Evolutionary conservation across 2,888 invertebrate genomes (phyloP), one percentile per base, ranked within the genome.

Genomic region (Amphimallon solstitiale): DNA sequence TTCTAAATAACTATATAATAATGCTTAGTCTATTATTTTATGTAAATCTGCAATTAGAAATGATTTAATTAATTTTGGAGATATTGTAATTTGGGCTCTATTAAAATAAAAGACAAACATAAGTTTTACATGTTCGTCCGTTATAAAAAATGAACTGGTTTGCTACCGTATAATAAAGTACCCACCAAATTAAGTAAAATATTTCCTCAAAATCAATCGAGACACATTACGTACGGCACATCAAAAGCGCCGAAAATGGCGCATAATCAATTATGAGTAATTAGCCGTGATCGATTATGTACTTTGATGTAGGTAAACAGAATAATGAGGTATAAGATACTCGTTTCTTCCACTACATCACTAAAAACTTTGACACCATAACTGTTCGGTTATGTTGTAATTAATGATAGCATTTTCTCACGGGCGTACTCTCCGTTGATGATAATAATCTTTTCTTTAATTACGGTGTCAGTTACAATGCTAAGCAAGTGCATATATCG

Each of bases 201-300:
- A 29, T 35, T 29, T 51, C 10, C 35, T 35, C 9, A 35, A 51
- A 35, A 34, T 15, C 15, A 51, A 10, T n/a, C 14, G 15, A 35
- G 17, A 17, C 15, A 35, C 35, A 35, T 51, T 17, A 35, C 15
- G 17, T 17, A 9, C 10, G 51, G n/a, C 17, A 51, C 35, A 51
- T 51, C 51, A 51, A 51, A 29, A 51, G 51, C 35, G 12, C 15
- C 51, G 51, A 46, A 46, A n/a, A 19, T 19, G 2, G 17, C 19
- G 21, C 34, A 51, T 35, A 51, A 29, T 35, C 51, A 35, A 51
- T 51, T 51, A 35, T 51, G 35, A 51, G 51, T 51, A 51, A 51
- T 51, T 51, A 51, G 10, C n/a, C 35, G 35, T 51, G 10, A 35
- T 51, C 17, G 51, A 35, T 35, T 35, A 51, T 10, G 5, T 35